These are phyloP conservation scores for Tapirus terrestris DNA, from an alignment of 2,113 vertebrate species.

Conservation along the genomic window DNA sequence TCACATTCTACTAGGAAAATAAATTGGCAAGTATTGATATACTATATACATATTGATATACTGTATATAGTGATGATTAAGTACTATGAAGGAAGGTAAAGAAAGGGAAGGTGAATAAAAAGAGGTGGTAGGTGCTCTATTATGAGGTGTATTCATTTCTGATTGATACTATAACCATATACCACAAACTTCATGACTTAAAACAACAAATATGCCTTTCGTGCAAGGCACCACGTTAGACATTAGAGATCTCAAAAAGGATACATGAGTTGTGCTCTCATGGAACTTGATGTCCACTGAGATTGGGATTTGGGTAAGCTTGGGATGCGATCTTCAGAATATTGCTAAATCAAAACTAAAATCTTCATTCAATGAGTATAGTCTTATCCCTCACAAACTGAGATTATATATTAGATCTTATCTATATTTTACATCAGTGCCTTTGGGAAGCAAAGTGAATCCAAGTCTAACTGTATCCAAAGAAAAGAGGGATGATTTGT, in stretches of 20 bases:
- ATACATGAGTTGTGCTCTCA: neutral
- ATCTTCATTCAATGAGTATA: neutral
- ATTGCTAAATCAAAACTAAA: neutral
- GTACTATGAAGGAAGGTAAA: neutral
- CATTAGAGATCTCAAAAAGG: neutral
- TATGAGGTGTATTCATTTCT: neutral
- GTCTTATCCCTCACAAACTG: neutral
- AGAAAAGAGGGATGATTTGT: neutral
- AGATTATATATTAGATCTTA: neutral
- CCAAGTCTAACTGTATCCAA: neutral
- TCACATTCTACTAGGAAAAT: neutral
- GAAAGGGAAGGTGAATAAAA: neutral
- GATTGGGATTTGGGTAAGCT: accelerated
- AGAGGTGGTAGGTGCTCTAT: too few relatives aligned
- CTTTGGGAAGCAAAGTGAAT: neutral
- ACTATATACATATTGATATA: neutral
- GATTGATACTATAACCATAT: neutral
- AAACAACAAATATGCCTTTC: neutral
- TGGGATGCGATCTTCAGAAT: accelerated
- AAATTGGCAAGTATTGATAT: neutral
- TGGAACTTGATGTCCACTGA: neutral
- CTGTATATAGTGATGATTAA: neutral
- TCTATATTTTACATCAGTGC: neutral
- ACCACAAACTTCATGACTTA: neutral
- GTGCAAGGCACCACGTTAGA: accelerated